A percentile compares a stretch with the other conserved stretches of the same genome.
phyloP scores from a whole-genome alignment of 2,888 invertebrate species.

The Aleiodes testaceus region DNA sequence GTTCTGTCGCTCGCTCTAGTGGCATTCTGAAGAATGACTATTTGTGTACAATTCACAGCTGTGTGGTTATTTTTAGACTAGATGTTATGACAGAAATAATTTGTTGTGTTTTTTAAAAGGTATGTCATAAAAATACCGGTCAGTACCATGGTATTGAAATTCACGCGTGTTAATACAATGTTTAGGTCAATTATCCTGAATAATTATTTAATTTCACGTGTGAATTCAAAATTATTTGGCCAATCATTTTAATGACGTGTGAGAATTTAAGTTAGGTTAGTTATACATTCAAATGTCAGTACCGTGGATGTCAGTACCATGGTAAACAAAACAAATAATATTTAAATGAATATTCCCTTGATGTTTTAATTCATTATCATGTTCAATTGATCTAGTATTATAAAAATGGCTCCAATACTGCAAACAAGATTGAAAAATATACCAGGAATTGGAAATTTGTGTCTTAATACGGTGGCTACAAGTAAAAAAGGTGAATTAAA shows the following conservation, averaged over 20 bases:
- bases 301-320: no score
- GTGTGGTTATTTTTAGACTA: constrained; percentile 4
- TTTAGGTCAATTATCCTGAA: constrained; percentile 24
- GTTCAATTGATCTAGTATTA: no score
- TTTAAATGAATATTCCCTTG: no score
- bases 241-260: no score
- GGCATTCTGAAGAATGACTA: no score
- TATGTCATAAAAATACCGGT: constrained; percentile 36
- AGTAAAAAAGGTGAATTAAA: constrained; percentile 25
- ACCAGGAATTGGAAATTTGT: not conserved
- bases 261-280: no score
- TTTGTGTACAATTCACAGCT: constrained; percentile 9
- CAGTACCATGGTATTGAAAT: constrained; percentile 31
- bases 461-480: not conserved
- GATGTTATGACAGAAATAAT: not conserved
- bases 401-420: constrained; percentile 33
- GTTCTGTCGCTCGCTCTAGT: no score
- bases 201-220: not conserved
- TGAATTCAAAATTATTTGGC: constrained; percentile 19
- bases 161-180: constrained; percentile 4
- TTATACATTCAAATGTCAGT: no score
- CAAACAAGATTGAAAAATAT: constrained; percentile 13
- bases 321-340: no score
- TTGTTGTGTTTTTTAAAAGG: constrained; percentile 16
- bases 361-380: no score